These are phyloP conservation scores for Alviniconcha marisindica DNA, from an alignment of 1,140 invertebrate genomes.

Conservation along the genomic window DNA sequence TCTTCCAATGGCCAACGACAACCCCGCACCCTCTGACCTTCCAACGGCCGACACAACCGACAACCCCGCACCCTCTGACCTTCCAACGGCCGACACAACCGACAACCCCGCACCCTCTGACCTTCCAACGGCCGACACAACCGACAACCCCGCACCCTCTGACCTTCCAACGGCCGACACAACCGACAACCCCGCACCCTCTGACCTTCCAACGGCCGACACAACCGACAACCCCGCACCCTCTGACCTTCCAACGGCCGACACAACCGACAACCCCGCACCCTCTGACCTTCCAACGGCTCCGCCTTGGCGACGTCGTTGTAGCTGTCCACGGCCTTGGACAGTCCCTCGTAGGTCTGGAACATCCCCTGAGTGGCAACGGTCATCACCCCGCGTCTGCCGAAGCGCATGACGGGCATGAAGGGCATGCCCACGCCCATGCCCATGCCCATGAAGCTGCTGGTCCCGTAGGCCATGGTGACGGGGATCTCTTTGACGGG, in stretches of 20 bases:
- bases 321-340: constrained; percentile 43
- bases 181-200: too few species aligned
- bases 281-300: constrained; percentile 36
- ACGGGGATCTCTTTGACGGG: constrained; percentile 39
- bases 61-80: too few species aligned
- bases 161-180: too few species aligned
- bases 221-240: background rate
- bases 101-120: too few species aligned
- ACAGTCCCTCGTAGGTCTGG: constrained; percentile 43
- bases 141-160: too few species aligned
- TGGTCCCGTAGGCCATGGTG: background rate
- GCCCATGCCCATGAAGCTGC: constrained; percentile 11
- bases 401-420: background rate
- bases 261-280: background rate
- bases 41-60: too few species aligned
- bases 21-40: too few species aligned
- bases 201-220: too few species aligned
- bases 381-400: background rate
- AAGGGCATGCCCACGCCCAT: background rate
- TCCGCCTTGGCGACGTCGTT: constrained; percentile 42
- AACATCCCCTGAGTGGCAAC: background rate
- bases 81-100: too few species aligned
- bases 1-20: too few species aligned
- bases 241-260: background rate
- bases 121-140: too few species aligned